Conservation (phyloP, 2,113 vertebrate genomes). For the Polypterus bichir region DNA sequence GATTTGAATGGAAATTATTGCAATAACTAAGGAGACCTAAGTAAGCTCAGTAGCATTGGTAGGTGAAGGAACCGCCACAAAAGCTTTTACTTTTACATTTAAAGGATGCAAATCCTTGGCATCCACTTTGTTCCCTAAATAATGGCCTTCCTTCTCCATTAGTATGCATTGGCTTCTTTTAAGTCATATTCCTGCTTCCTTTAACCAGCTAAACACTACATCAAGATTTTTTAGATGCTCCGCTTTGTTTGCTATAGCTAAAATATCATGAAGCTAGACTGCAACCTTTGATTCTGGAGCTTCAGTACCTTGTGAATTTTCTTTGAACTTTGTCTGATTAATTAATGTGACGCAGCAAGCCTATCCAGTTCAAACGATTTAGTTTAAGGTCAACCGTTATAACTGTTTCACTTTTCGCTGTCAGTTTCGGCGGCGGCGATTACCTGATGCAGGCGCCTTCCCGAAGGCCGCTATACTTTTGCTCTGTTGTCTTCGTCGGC, state of each 20-base stretch:
- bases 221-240: slow-evolving; percentile 9
- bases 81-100: background rate
- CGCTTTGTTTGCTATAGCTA: background rate
- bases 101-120: background rate
- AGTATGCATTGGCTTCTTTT: background rate
- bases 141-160: background rate
- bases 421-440: no score
- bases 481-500: no score
- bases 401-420: no score
- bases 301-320: no score
- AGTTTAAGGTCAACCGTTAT: no score
- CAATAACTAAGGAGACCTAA: background rate
- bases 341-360: no score
- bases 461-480: no score
- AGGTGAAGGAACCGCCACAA: background rate
- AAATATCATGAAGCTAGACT: background rate
- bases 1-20: background rate
- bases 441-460: no score
- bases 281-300: background rate
- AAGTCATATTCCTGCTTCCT: slow-evolving; percentile 2
- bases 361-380: no score
- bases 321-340: no score
- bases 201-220: background rate
- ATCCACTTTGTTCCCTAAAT: background rate
- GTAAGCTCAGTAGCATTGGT: background rate